Percentiles rank a stretch among this genome's conserved stretches.
phyloP scores from a whole-genome alignment of 1,140 invertebrate genomes.

The Cephus cinctus region DNA sequence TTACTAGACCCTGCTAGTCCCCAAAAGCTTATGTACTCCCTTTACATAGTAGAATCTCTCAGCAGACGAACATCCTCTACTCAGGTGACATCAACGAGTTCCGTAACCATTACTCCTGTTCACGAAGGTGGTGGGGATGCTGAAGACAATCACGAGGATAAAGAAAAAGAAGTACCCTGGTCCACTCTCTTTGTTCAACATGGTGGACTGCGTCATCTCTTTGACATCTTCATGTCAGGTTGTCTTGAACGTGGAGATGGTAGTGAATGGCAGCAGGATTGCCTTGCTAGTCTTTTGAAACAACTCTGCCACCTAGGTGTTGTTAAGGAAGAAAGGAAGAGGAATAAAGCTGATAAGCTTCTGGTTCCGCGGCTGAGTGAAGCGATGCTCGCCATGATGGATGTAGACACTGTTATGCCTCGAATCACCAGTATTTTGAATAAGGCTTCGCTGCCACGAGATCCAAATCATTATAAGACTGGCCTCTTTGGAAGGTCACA shows the following conservation, averaged over 20 bases:
- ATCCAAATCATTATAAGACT: slow-evolving; percentile 82
- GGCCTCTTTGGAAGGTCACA: slow-evolving; percentile 85
- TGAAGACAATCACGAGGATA: slow-evolving; percentile 35
- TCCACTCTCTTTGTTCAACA: slow-evolving; percentile 79
- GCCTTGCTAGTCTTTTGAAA: slow-evolving; percentile 81
- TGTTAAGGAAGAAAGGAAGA: slow-evolving; percentile 55
- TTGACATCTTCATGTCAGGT: slow-evolving; percentile 90
- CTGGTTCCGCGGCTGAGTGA: slow-evolving; percentile 66
- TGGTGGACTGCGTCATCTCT: slow-evolving; percentile 83
- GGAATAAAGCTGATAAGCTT: slow-evolving; percentile 61
- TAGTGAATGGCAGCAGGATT: slow-evolving; percentile 93
- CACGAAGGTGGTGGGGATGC: slow-evolving; percentile 51
- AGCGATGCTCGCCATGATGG: slow-evolving; percentile 80
- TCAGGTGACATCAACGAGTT: slow-evolving; percentile 9
- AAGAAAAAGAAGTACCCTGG: slow-evolving; percentile 59
- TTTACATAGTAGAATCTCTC: slow-evolving; percentile 86
- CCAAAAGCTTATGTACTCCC: slow-evolving; percentile 92
- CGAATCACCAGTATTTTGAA: slow-evolving; percentile 83
- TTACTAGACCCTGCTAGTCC: slow-evolving; percentile 83
- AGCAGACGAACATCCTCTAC: slow-evolving; percentile 38
- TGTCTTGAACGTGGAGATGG: slow-evolving; percentile 64
- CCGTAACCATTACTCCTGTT: slow-evolving; percentile 24
- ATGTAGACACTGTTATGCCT: slow-evolving; percentile 76
- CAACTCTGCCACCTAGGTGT: slow-evolving; percentile 84
- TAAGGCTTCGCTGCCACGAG: slow-evolving; percentile 76